Conservation (phyloP, 2,888 invertebrate species). For the Scaptomyza flava region DNA sequence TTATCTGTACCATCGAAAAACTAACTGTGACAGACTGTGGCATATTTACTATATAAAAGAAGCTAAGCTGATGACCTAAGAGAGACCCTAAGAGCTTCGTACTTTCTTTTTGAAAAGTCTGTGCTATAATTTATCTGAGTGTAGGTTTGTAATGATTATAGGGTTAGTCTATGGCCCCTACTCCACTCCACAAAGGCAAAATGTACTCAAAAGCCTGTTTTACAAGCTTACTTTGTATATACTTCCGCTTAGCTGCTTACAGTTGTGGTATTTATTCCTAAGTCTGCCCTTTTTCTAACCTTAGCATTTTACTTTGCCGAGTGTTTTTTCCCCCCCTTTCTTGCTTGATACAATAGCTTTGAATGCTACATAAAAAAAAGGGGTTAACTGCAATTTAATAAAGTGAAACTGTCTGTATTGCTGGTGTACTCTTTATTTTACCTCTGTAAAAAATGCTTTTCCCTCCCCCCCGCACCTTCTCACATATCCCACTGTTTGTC, state of each 20-base stretch:
- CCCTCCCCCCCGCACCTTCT: neutral
- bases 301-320: neutral
- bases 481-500: neutral
- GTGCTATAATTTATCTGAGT: neutral
- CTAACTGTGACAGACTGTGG: constrained; percentile 6
- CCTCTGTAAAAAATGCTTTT: constrained; percentile 13
- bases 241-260: neutral
- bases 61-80: neutral
- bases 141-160: neutral
- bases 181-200: neutral
- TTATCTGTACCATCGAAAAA: constrained; percentile 7
- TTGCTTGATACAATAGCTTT: constrained; percentile 25
- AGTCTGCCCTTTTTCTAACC: neutral
- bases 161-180: neutral
- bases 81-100: neutral
- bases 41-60: neutral
- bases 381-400: constrained; percentile 46
- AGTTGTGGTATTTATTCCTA: neutral
- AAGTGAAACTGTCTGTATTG: constrained; percentile 33
- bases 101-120: neutral
- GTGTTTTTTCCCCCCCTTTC: neutral
- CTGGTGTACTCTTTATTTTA: constrained; percentile 20
- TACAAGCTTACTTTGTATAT: neutral
- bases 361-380: constrained; percentile 1
- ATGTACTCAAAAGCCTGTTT: neutral